Percentiles rank a stretch among this genome's conserved stretches.
Conservation (phyloP, 2,113 vertebrate genomes). For the Crotalus viridis region DNA sequence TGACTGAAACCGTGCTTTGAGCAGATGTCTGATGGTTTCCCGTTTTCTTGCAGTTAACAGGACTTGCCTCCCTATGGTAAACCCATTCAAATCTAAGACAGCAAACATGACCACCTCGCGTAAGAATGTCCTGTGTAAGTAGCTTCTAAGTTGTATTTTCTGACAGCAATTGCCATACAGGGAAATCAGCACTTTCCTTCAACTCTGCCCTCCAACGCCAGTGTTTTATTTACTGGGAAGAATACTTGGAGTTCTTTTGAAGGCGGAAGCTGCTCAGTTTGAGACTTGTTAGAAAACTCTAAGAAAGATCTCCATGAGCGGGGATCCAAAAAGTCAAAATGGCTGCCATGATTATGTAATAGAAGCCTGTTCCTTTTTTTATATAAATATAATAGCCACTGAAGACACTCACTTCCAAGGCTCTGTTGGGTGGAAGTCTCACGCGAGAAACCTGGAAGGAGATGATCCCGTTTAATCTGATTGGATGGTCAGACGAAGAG, state of each 20-base stretch:
- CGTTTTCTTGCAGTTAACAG: constrained; percentile 64
- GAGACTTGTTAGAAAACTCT: too few species aligned
- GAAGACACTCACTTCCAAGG: too few species aligned
- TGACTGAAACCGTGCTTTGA: background rate
- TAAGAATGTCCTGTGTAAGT: constrained; percentile 81
- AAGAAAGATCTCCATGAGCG: too few species aligned
- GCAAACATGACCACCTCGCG: constrained; percentile 77
- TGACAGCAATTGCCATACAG: background rate
- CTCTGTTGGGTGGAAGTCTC: background rate
- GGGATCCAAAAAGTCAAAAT: too few species aligned
- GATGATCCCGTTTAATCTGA: background rate
- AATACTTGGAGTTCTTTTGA: too few species aligned
- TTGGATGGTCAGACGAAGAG: background rate
- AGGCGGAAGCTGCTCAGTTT: too few species aligned
- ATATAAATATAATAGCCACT: too few species aligned
- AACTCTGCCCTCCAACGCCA: background rate
- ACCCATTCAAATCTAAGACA: constrained; percentile 77
- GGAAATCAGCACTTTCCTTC: background rate
- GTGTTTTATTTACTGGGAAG: background rate
- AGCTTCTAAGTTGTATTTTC: background rate
- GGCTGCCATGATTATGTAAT: too few species aligned
- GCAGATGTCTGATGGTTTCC: background rate
- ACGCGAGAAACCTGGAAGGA: background rate
- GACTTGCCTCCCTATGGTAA: constrained; percentile 77
- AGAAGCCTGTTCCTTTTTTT: too few species aligned